Base-by-base conservation (phyloP, 2,797 vertebrate species). In the Phrynocephalus forsythii region DNA sequence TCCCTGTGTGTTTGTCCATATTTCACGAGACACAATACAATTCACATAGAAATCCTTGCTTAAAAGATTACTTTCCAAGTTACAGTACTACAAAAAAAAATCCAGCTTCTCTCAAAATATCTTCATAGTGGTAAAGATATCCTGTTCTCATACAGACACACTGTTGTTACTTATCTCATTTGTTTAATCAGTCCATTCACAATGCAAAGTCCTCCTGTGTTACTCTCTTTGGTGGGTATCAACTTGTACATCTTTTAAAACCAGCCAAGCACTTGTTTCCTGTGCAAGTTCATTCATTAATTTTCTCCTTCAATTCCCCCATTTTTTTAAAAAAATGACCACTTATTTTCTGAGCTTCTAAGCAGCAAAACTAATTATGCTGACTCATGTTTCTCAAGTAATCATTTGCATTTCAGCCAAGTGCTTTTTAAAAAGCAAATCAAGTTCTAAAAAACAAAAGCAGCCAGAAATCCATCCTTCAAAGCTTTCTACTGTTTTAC, bases 161-260 rank as follows among this genome's bases (percentile, higher is more conserved):
- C 44, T 28, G 52, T 18, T n/a, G 30, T 79, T 90, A 92, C 78
- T 80, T 85, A 66, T 78, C 5, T 2, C 52, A 87, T 83, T 1
- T 66, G 86, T 33, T 89, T 87, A 56, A 90, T 73, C 63, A 13
- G 69, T 7, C 6, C 2, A 72, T 83, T 13, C 81, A 79, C 28
- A 91, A 84, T 18, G 77, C 89, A 92, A 38, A 92, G 52, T n/a
- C 50, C 67, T 33, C 30, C 48, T 79, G 67, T 28, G 72, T 30
- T 72, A 28, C 20, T 73, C 50, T n/a, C 48, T 81, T 60, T 44
- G 10, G 20, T 80, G 83, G 63, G 15, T n/a, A 71, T 52, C 69
- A 87, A 89, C 88, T 88, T 91, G 22, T 50, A 33, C 1, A 11
- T 75, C 79, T 87, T 84, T 91, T 69, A 68, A 94, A 88, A 71